These are phyloP conservation scores for Operophtera brumata DNA, from an alignment of 2,888 invertebrate species.

Conservation along the genomic window DNA sequence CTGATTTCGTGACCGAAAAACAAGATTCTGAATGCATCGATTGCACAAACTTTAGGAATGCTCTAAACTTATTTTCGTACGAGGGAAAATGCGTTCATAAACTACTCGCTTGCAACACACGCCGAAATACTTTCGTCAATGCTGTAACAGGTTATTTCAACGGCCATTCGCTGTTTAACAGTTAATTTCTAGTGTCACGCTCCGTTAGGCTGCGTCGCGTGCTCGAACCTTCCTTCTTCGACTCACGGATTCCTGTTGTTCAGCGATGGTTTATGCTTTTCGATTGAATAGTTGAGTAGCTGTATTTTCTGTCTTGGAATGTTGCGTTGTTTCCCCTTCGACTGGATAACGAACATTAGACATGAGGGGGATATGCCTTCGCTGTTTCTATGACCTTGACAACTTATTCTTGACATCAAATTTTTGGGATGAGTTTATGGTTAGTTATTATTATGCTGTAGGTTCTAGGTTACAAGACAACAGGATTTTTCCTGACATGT, in stretches of 20 bases:
- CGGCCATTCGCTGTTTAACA: constrained; percentile 62
- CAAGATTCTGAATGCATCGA: background rate
- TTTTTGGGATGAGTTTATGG: too few species aligned
- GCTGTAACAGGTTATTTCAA: constrained; percentile 66
- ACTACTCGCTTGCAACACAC: constrained; percentile 17
- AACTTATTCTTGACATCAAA: constrained; percentile 9
- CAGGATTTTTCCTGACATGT: too few species aligned
- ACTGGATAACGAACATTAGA: background rate
- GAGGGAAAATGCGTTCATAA: constrained; percentile 37
- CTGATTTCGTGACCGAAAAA: background rate
- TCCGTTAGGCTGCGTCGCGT: constrained; percentile 74
- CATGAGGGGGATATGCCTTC: background rate
- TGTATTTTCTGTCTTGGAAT: constrained; percentile 14
- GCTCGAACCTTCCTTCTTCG: constrained; percentile 67
- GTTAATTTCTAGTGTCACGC: constrained; percentile 77
- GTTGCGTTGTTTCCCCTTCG: background rate
- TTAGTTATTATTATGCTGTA: too few species aligned
- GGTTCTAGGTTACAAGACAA: too few species aligned
- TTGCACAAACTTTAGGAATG: constrained; percentile 10
- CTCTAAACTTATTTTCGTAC: constrained; percentile 25
- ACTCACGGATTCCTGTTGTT: constrained; percentile 53
- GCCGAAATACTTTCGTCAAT: constrained; percentile 61
- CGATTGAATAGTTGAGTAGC: constrained; percentile 21
- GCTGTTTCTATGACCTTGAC: constrained; percentile 8
- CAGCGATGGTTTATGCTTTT: constrained; percentile 33